Percentiles rank a stretch among this genome's conserved stretches.
Conservation (phyloP, 1,140 invertebrate species). For the Drosophila persimilis region DNA sequence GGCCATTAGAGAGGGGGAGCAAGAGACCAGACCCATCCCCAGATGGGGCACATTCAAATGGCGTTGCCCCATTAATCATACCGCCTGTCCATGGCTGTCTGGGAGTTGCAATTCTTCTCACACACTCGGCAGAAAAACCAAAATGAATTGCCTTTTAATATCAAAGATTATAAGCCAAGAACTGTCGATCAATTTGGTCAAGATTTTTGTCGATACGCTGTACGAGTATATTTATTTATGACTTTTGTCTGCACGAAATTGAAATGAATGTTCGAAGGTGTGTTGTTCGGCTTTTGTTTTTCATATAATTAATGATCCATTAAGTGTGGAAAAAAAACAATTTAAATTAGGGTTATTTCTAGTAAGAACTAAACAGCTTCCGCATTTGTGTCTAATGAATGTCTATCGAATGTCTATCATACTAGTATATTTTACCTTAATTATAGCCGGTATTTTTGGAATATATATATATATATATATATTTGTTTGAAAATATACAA, state of each 20-base stretch:
- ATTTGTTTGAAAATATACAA: too few relatives aligned
- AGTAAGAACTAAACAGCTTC: slow-evolving; percentile 44
- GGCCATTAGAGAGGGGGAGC: slow-evolving; percentile 36
- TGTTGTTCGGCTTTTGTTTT: slow-evolving; percentile 48
- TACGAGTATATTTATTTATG: slow-evolving; percentile 26
- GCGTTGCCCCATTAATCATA: slow-evolving; percentile 63
- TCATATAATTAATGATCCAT: slow-evolving; percentile 67
- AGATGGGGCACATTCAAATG: slow-evolving; percentile 38
- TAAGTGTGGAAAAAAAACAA: slow-evolving; percentile 39
- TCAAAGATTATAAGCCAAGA: slow-evolving; percentile 62
- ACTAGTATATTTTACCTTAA: slow-evolving; percentile 9
- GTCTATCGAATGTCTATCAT: background rate
- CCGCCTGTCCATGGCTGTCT: slow-evolving; percentile 27
- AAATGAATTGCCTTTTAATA: slow-evolving; percentile 71
- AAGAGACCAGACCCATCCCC: slow-evolving; percentile 29
- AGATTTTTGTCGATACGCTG: slow-evolving; percentile 24
- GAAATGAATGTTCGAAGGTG: slow-evolving; percentile 49
- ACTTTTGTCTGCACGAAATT: slow-evolving; percentile 54
- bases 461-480: too few relatives aligned
- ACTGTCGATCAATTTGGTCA: slow-evolving; percentile 41
- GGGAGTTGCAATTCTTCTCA: slow-evolving; percentile 51
- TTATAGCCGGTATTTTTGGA: slow-evolving; percentile 1
- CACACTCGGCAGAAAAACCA: slow-evolving; percentile 17
- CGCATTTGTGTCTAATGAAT: slow-evolving; percentile 40
- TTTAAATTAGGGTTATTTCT: slow-evolving; percentile 50